phyloP scores from a whole-genome alignment of 2,797 vertebrate genomes.

The Macroramphosus scolopax region DNA sequence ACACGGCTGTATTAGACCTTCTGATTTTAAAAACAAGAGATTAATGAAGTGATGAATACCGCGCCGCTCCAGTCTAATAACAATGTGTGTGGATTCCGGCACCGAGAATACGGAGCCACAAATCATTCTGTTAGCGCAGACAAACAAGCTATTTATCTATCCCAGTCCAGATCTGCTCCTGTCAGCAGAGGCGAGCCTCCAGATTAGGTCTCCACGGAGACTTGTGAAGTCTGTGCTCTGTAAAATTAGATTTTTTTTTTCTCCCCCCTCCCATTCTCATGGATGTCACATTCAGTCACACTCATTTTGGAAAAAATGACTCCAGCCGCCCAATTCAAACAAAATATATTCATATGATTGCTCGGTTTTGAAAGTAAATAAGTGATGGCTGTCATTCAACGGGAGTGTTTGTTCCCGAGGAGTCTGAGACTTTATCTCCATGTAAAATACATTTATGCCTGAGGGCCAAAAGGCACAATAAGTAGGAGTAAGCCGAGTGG shows the following conservation, averaged over 20 bases:
- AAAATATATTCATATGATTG: slow-evolving; percentile 26
- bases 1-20: slow-evolving; percentile 1
- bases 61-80: slow-evolving; percentile 31
- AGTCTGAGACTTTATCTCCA: slow-evolving; percentile 1
- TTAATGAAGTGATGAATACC: slow-evolving; percentile 36
- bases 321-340: slow-evolving; percentile 32
- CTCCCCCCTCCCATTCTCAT: slow-evolving; percentile 17
- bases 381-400: slow-evolving; percentile 37
- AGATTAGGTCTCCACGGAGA: slow-evolving; percentile 44
- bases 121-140: slow-evolving; percentile 54
- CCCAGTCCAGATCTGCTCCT: slow-evolving; percentile 50
- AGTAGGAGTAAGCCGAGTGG: too few species aligned
- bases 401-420: slow-evolving; percentile 9
- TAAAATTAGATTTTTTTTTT: slow-evolving; percentile 36
- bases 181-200: slow-evolving; percentile 45
- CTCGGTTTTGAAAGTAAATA: slow-evolving; percentile 26
- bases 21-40: slow-evolving; percentile 14
- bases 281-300: slow-evolving; percentile 30
- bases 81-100: slow-evolving; percentile 34
- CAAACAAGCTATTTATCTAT: slow-evolving; percentile 67
- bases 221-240: slow-evolving; percentile 45
- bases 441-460: slow-evolving; percentile 12
- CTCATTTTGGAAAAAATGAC: slow-evolving; percentile 47
- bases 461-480: slow-evolving; percentile 4
- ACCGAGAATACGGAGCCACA: slow-evolving; percentile 38